Evolutionary conservation across 1,140 invertebrate species (phyloP), one percentile per base, ranked within the genome.

Genomic region (Colletes gigas): DNA sequence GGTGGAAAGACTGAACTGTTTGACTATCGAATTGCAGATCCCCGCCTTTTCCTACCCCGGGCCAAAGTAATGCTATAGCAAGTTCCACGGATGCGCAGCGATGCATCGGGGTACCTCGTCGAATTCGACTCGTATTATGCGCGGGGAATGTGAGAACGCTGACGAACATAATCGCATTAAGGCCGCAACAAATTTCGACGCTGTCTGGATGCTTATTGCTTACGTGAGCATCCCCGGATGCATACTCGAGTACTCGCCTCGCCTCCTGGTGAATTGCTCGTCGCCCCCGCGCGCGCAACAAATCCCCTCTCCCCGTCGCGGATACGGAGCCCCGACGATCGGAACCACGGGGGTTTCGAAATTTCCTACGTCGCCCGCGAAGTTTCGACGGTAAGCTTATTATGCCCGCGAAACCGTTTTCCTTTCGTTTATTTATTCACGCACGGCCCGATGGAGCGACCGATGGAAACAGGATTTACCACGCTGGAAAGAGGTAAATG

Each of bases 151-250:
- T 44, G 70, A 30, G 54, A 73, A 73, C 78, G 71, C 63, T 67
- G 78, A 80, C 71, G 78, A 80, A 60, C 78, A 30, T 80, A 80
- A 80, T 80, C 78, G 71, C 72, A 80, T 80, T 80, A 80, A 75
- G 78, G 65, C 47, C 63, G 78, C 54, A 74, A 80, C 63, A 80
- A 75, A 75, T 79, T 79, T 79, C 60, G 21, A 66, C 72, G 71
- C 44, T 14, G 78, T n/a, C 78, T 80, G 68, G 78, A 80, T 68
- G 78, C 71, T 80, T 80, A 75, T 80, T 80, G 78, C 78, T 74
- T 54, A 63, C 63, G 62, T 41, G 66, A 60, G 66, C 66, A 68
- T 21, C 71, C 30, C 12, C 9, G 21, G 63, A 67, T 52, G 71
- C 63, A 59, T 52, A 47, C 68, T 21, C 47, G 44, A 44, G 10